phyloP scores from a whole-genome alignment of 2,888 invertebrate genomes.

The Pseudococcus viburni region DNA sequence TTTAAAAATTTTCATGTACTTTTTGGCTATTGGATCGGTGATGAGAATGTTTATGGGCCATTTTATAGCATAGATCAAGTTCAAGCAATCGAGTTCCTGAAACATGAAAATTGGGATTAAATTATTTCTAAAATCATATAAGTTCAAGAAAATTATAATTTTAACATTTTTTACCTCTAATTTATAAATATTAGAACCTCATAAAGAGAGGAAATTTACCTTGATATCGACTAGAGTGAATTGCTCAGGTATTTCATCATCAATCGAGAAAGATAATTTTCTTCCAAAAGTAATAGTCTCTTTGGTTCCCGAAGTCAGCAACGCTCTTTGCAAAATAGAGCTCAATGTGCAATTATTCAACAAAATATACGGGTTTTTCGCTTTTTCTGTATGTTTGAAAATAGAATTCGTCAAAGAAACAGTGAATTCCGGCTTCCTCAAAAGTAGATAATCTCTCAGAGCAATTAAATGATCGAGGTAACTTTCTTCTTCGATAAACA shows the following conservation, averaged over 20 bases:
- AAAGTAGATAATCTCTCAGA: slow-evolving; percentile 48
- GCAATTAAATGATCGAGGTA: slow-evolving; percentile 59
- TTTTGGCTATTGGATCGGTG: slow-evolving; percentile 59
- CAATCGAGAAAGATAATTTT: slow-evolving; percentile 37
- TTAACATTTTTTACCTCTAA: background rate
- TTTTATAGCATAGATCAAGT: slow-evolving; percentile 46
- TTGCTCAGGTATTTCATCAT: slow-evolving; percentile 30
- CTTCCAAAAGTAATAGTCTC: slow-evolving; percentile 43
- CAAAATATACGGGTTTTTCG: slow-evolving; percentile 50
- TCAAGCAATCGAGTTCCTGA: slow-evolving; percentile 54
- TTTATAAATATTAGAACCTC: background rate
- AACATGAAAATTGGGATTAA: background rate
- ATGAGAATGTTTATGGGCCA: slow-evolving; percentile 65
- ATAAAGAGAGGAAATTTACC: slow-evolving; percentile 18
- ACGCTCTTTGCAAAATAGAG: slow-evolving; percentile 46
- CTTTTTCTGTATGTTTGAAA: slow-evolving; percentile 52
- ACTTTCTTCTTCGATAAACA: slow-evolving; percentile 59
- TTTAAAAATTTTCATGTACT: slow-evolving; percentile 53
- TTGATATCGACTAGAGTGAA: slow-evolving; percentile 48
- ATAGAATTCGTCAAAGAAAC: slow-evolving; percentile 50
- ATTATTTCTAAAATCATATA: too few species aligned
- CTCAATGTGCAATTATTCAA: slow-evolving; percentile 54
- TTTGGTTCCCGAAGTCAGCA: slow-evolving; percentile 7
- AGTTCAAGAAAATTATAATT: background rate
- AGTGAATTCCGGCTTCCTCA: slow-evolving; percentile 56